Evolutionary conservation across 2,888 invertebrate species (phyloP).

Genomic region (Drosophila bunnanda): DNA sequence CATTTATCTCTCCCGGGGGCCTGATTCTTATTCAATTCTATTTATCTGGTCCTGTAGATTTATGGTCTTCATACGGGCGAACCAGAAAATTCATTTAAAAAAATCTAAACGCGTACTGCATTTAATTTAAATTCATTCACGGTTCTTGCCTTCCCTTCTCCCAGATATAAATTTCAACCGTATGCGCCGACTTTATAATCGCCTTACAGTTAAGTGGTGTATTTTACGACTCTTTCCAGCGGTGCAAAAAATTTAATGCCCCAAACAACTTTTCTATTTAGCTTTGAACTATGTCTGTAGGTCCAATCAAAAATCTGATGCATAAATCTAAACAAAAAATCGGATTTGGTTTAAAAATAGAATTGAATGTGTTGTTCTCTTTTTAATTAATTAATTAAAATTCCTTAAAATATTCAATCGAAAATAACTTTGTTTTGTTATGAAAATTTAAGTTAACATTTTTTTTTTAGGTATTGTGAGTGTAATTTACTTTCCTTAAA

Average conservation of each 20-base stretch:
- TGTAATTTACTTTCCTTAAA: not conserved
- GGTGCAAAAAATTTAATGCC: slow-evolving; percentile 37
- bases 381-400: not conserved
- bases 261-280: slow-evolving; percentile 26
- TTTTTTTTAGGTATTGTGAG: not conserved
- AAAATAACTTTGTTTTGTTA: not conserved
- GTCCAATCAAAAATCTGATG: slow-evolving; percentile 44
- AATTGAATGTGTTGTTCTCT: not conserved
- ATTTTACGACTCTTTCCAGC: slow-evolving; percentile 31
- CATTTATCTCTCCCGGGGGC: slow-evolving; percentile 45
- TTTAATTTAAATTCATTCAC: slow-evolving; percentile 56
- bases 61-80: slow-evolving; percentile 17
- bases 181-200: slow-evolving; percentile 26
- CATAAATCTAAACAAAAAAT: slow-evolving; percentile 46
- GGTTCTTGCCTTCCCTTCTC: slow-evolving; percentile 7
- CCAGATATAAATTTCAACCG: slow-evolving; percentile 20
- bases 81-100: not conserved
- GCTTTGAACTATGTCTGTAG: slow-evolving; percentile 29
- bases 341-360: not conserved
- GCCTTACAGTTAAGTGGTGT: slow-evolving; percentile 35
- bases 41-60: slow-evolving; percentile 37
- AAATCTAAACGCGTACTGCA: slow-evolving; percentile 26
- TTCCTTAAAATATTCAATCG: not conserved
- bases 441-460: not conserved
- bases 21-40: slow-evolving; percentile 34